A percentile compares a stretch with the other conserved stretches of the same genome.
Conservation (phyloP, 2,888 invertebrate species). For the Hydroisotoma schaefferi region DNA sequence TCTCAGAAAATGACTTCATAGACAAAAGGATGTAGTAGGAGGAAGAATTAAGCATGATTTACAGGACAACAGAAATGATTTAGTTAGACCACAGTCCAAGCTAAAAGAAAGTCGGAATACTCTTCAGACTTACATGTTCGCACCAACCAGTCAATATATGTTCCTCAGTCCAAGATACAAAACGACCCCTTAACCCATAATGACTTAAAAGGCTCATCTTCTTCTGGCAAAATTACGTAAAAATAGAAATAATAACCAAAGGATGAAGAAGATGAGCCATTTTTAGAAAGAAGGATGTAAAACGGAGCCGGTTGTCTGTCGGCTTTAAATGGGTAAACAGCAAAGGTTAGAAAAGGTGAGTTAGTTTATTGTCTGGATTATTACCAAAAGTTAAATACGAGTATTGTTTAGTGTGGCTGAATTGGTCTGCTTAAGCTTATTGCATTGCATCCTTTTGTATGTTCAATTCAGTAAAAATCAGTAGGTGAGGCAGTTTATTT, state of each 20-base stretch:
- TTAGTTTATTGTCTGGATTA: constrained; percentile 15
- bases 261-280: constrained; percentile 12
- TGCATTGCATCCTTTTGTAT: too few relatives aligned
- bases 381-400: constrained; percentile 15
- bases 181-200: not conserved
- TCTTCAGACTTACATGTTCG: not conserved
- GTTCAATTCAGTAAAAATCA: too few relatives aligned
- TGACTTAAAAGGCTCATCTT: constrained; percentile 5
- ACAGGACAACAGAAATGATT: constrained; percentile 17
- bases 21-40: constrained; percentile 6
- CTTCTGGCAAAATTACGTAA: constrained; percentile 9
- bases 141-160: not conserved
- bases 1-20: constrained; percentile 27
- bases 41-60: constrained; percentile 27
- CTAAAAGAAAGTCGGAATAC: not conserved
- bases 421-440: too few relatives aligned
- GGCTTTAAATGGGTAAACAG: constrained; percentile 24
- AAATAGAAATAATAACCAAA: constrained; percentile 18
- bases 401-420: constrained; percentile 8
- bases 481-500: too few relatives aligned
- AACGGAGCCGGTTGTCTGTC: constrained; percentile 29
- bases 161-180: too few relatives aligned
- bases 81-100: constrained; percentile 15
- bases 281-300: constrained; percentile 18
- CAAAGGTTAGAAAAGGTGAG: constrained; percentile 22